Percentiles rank a stretch among this genome's conserved stretches.
Evolutionary conservation across 2,113 vertebrate species (phyloP).

Genomic region (Rattus norvegicus): DNA sequence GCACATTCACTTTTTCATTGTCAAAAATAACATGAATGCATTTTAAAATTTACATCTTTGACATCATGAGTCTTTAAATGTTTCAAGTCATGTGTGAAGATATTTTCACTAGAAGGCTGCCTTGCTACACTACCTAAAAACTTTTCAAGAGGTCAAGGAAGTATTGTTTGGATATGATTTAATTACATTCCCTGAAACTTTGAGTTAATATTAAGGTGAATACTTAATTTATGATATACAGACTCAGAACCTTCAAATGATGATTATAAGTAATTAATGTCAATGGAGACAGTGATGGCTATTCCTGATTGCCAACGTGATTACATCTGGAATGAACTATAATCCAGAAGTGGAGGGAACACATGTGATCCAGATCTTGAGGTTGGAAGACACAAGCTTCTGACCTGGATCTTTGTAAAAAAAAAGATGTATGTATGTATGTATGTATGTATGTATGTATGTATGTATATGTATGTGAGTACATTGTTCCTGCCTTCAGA

Average conservation of each 20-base stretch:
- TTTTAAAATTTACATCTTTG: conserved; percentile 38
- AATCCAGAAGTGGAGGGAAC: no score
- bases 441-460: no score
- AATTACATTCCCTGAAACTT: not conserved
- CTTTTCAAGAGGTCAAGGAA: not conserved
- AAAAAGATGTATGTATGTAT: no score
- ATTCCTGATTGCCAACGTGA: no score
- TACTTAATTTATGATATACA: not conserved
- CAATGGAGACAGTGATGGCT: not conserved
- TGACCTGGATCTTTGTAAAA: no score
- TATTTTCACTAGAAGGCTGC: not conserved
- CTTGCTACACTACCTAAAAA: not conserved
- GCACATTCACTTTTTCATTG: conserved; percentile 10
- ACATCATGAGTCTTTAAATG: not conserved
- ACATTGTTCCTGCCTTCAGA: no score
- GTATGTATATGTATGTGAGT: no score
- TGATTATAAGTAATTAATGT: not conserved
- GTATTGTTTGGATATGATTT: not conserved
- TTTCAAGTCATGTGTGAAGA: not conserved
- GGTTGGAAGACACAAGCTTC: no score
- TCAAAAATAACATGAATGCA: conserved; percentile 44
- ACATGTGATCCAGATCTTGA: no score
- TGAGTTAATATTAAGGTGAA: not conserved
- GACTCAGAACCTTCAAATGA: not conserved
- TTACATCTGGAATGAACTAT: no score